Evolutionary conservation across 2,888 invertebrate genomes (phyloP), one percentile per base, ranked within the genome.

Genomic region (Ophion obscuratus): DNA sequence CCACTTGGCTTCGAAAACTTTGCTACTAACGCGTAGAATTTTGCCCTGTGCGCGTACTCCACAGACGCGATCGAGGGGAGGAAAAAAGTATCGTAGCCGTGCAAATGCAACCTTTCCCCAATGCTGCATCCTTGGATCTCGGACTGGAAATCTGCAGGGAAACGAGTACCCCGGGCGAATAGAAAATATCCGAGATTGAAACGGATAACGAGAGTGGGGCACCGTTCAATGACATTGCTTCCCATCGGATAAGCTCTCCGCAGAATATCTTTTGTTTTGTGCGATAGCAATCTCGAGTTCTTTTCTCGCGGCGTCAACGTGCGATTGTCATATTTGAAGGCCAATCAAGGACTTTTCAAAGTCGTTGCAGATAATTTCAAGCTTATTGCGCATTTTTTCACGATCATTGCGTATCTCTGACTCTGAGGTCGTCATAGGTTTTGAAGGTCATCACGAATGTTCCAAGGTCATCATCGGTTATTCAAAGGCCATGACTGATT

Each of bases 1-100:
- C 88, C 90, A 88, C 88, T 91, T 89, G 80, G 53, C 53, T 84
- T n/a, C 66, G 88, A 90, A 90, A 92, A 92, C 83, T 91, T 91
- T 76, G 86, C 85, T 86, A 62, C 88, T 90, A 90, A 91, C 90
- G 86, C 47, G 66, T 53, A 70, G 73, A 81, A 76, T 84, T 64
- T 79, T 75, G 74, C 71, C 73, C 73, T 57, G 70, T 57, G 67
- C 70, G 70, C 53, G 67, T 6, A 6, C 40, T 36, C 53, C 17
- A 62, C 62, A 66, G 66, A 61, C 59, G 68, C 14, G 70, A 53
- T 62, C 59, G 70, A 6, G 62, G 68, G 36, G 24, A 40, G 24
- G 40, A 47, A 68, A 70, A 83, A 77, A 68, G 64, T 57, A 67
- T 77, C 24, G 3, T 5, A 24, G 47, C 47, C 57, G 44, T 70